Percentiles rank a stretch among this genome's conserved stretches.
Conservation (phyloP, 2,113 vertebrate genomes). For the Echinops telfairi region DNA sequence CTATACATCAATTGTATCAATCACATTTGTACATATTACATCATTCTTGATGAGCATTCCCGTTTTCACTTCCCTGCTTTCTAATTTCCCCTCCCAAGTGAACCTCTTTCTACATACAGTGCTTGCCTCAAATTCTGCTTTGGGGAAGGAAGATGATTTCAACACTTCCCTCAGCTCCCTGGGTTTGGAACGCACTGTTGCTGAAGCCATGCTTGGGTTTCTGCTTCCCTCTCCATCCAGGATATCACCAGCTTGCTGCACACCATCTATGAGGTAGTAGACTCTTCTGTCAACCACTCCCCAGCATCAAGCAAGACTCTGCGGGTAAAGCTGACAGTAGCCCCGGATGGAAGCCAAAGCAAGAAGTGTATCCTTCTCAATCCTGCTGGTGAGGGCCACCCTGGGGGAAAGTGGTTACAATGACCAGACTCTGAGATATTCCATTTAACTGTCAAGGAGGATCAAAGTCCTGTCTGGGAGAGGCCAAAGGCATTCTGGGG, state of each 20-base stretch:
- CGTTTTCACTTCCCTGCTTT: neutral
- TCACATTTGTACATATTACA: neutral
- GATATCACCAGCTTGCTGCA: constrained; percentile 99
- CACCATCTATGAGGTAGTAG: constrained; percentile 99
- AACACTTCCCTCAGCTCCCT: neutral
- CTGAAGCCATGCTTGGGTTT: neutral
- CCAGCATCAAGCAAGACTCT: constrained; percentile 97
- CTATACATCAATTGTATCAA: too few relatives aligned
- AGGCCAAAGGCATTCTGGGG: accelerated
- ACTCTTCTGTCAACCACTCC: constrained; percentile 97
- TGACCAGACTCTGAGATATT: neutral
- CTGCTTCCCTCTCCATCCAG: constrained; percentile 85
- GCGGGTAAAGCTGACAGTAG: constrained; percentile 96
- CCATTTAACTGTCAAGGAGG: neutral
- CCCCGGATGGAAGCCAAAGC: constrained; percentile 95
- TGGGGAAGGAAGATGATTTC: neutral
- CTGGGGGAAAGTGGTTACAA: neutral
- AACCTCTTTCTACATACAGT: too few relatives aligned
- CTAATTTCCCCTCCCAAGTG: neutral
- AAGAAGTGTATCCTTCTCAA: constrained; percentile 92
- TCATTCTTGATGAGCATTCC: neutral
- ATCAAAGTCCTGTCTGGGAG: neutral
- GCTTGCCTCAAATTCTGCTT: neutral
- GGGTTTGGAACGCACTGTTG: accelerated
- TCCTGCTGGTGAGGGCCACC: constrained; percentile 88